Percentiles rank a stretch among this genome's conserved stretches.
These are phyloP conservation scores for Anguilla marmorata DNA, from an alignment of 2,797 vertebrate species.

Conservation along the genomic window DNA sequence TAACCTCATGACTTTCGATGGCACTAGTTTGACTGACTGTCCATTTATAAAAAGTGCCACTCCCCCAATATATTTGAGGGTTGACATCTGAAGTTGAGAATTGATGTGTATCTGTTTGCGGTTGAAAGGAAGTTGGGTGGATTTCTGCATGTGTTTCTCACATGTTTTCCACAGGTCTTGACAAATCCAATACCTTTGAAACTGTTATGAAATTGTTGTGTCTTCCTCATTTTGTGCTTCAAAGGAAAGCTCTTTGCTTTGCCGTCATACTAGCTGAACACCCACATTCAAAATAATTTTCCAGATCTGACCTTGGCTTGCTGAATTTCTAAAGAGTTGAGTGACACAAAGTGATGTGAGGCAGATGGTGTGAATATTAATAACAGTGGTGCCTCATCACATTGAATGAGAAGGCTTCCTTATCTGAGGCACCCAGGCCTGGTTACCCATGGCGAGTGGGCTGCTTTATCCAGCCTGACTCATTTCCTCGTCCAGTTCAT, in stretches of 20 bases:
- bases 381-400: too few relatives aligned
- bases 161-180: neutral
- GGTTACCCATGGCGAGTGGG: neutral
- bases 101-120: neutral
- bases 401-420: neutral
- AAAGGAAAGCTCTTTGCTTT: neutral
- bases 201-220: neutral
- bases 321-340: conserved; percentile 14
- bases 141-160: neutral
- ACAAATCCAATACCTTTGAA: neutral
- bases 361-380: neutral
- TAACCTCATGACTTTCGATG: neutral
- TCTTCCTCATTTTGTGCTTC: neutral
- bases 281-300: neutral
- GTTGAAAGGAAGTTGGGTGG: neutral
- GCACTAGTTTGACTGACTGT: neutral
- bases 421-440: conserved; percentile 25
- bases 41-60: neutral
- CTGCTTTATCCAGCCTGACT: neutral
- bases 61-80: neutral
- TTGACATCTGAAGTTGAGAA: neutral
- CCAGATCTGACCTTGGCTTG: conserved; percentile 31
- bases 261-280: neutral
- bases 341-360: neutral
- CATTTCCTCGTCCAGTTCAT: conserved; percentile 27